phyloP scores from a whole-genome alignment of 2,113 vertebrate species.

The Clarias batrachus region DNA sequence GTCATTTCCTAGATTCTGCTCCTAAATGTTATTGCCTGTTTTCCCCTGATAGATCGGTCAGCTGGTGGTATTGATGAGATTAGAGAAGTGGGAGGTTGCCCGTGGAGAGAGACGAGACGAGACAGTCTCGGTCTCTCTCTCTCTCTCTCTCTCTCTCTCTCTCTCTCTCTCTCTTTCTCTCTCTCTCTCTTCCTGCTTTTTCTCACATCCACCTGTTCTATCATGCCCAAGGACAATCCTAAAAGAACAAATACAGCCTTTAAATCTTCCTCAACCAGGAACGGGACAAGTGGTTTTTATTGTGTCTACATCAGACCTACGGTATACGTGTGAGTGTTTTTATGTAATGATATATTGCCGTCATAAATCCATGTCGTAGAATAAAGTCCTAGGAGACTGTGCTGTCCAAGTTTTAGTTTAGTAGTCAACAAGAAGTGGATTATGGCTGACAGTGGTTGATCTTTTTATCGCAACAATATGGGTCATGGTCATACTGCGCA shows the following conservation, averaged over 20 bases:
- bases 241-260: not conserved
- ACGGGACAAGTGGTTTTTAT: not conserved
- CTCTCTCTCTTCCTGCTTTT: conserved; percentile 12
- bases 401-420: not conserved
- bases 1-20: not conserved
- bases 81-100: conserved; percentile 47
- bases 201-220: not conserved
- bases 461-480: not conserved
- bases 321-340: not conserved
- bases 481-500: not conserved
- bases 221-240: conserved; percentile 33
- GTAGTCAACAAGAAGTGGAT: not conserved
- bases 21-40: conserved; percentile 35
- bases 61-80: conserved; percentile 60
- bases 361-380: not conserved
- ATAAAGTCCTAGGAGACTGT: not conserved
- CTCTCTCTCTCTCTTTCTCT: not conserved
- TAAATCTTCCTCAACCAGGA: conserved; percentile 12
- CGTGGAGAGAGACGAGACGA: conserved; percentile 6
- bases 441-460: not conserved
- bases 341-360: conserved; percentile 5
- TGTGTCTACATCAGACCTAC: not conserved
- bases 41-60: conserved; percentile 34
- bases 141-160: conserved; percentile 5
- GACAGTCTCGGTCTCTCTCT: conserved; percentile 12